phyloP scores from a whole-genome alignment of 2,113 vertebrate genomes.

The Xenus cinereus region DNA sequence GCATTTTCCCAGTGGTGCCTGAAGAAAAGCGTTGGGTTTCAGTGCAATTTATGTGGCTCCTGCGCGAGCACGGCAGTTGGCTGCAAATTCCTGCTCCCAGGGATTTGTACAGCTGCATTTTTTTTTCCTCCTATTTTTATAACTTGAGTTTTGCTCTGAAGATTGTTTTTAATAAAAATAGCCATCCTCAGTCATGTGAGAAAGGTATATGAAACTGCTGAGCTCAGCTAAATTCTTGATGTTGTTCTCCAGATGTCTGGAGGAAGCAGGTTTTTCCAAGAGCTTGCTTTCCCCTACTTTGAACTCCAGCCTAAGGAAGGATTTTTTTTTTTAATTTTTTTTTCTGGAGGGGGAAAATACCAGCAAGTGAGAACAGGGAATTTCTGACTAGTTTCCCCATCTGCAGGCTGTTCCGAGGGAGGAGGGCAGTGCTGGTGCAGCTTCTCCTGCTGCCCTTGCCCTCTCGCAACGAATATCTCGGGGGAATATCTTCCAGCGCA shows the following conservation, averaged over 20 bases:
- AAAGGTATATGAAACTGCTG: background rate
- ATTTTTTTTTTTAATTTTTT: background rate
- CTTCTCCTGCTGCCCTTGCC: fast-evolving
- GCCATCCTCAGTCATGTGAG: background rate
- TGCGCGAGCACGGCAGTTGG: background rate
- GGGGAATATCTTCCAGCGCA: background rate
- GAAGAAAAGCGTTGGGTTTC: background rate
- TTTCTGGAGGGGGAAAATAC: background rate
- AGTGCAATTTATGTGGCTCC: fast-evolving
- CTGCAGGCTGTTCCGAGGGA: background rate
- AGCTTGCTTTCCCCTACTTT: background rate
- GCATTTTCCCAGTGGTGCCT: fast-evolving
- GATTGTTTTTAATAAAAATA: background rate
- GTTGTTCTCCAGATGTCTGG: background rate
- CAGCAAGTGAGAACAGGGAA: background rate
- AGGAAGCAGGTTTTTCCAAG: background rate
- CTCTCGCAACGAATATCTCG: too few relatives aligned
- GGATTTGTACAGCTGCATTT: background rate
- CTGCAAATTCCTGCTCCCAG: background rate
- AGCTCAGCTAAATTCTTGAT: background rate
- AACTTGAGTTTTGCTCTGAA: background rate
- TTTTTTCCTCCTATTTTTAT: fast-evolving
- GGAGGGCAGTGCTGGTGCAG: background rate
- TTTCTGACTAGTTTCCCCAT: background rate
- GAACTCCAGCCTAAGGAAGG: background rate